These are phyloP conservation scores for Takifugu rubripes DNA, from an alignment of 2,797 vertebrate species.

Conservation along the genomic window DNA sequence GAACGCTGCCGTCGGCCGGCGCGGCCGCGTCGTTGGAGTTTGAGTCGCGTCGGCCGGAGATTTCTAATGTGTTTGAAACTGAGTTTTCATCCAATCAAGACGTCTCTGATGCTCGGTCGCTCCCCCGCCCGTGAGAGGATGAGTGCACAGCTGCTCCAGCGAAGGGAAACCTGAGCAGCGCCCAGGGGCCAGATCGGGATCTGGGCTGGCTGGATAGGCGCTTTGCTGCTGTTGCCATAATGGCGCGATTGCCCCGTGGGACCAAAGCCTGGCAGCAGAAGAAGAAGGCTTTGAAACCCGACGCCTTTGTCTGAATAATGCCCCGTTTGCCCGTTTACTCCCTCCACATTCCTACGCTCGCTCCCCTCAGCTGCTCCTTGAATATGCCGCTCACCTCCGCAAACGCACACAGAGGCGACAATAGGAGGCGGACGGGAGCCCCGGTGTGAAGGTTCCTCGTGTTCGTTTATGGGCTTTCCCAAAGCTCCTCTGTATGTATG, in stretches of 20 bases:
- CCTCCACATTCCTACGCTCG: slow-evolving; percentile 10
- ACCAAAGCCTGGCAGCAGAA: slow-evolving; percentile 51
- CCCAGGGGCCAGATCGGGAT: slow-evolving; percentile 40
- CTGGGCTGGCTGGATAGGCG: slow-evolving; percentile 34
- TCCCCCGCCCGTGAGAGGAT: slow-evolving; percentile 20
- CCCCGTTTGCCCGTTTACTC: slow-evolving; percentile 8
- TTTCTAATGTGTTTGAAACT: slow-evolving; percentile 32
- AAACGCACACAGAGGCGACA: slow-evolving; percentile 26
- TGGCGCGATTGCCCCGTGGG: slow-evolving; percentile 57
- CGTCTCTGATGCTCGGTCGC: slow-evolving; percentile 18
- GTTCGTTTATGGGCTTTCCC: slow-evolving; percentile 8
- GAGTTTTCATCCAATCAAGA: slow-evolving; percentile 37
- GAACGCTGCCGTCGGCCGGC: slow-evolving; percentile 8
- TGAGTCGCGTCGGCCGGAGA: slow-evolving; percentile 23
- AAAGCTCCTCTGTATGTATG: slow-evolving; percentile 58
- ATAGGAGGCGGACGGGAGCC: slow-evolving; percentile 37
- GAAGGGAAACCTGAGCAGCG: slow-evolving; percentile 54
- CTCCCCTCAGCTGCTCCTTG: slow-evolving; percentile 8
- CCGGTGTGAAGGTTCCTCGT: slow-evolving; percentile 35
- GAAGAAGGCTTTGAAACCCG: slow-evolving; percentile 58
- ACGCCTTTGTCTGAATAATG: slow-evolving; percentile 41
- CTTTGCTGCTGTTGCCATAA: slow-evolving; percentile 58
- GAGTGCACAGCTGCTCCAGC: slow-evolving; percentile 43
- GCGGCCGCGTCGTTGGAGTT: slow-evolving; percentile 18
- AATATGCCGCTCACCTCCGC: slow-evolving; percentile 20